Evolutionary conservation across 2,113 vertebrate genomes (phyloP).

Genomic region (Macaca fascicularis): T2T-MFA8v1.1 NC_088391.1:82569001-82569500

Average conservation of each 20-base stretch:
- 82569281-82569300: not conserved
- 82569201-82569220: not conserved
- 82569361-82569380: not conserved
- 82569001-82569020: not conserved
- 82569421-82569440: not conserved
- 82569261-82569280: not conserved
- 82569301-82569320: not conserved
- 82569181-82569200: not conserved
- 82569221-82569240: not conserved
- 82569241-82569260: not conserved
- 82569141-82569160: not conserved
- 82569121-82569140: not conserved
- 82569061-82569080: not conserved
- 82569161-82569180: not conserved
- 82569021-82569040: not conserved
- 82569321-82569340: not conserved
- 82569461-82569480: not conserved
- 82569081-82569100: not conserved
- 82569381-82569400: not conserved
- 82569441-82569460: not conserved
- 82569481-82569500: not conserved
- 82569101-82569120: not conserved
- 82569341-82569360: not conserved
- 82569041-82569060: not conserved
- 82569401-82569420: not conserved